A percentile compares a stretch with the other conserved stretches of the same genome.
These are phyloP conservation scores for Drosophila rellima DNA, from an alignment of 2,888 invertebrate species.

Conservation along the genomic window DNA sequence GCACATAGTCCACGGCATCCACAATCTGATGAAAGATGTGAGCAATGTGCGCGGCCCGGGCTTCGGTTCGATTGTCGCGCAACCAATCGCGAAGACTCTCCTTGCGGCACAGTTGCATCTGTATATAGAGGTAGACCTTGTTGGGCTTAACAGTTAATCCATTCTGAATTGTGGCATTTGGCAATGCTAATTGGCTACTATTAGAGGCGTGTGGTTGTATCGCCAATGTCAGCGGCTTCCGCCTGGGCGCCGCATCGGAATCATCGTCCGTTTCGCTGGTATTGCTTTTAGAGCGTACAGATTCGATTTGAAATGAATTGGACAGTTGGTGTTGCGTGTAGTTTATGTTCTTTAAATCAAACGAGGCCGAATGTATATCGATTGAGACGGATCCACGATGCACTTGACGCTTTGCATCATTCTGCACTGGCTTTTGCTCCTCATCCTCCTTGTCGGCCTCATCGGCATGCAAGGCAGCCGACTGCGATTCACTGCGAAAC, in stretches of 20 bases:
- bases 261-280: constrained; percentile 50
- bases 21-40: constrained; percentile 95
- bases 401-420: constrained; percentile 7
- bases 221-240: constrained; percentile 84
- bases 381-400: constrained; percentile 73
- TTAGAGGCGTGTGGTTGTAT: constrained; percentile 37
- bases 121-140: constrained; percentile 95
- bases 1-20: constrained; percentile 98
- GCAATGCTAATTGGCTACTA: constrained; percentile 32
- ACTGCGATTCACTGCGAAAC: constrained; percentile 84
- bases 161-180: constrained; percentile 43
- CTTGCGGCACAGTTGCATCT: constrained; percentile 97
- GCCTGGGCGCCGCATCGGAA: constrained; percentile 35
- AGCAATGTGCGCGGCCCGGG: constrained; percentile 87
- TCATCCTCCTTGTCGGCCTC: constrained; percentile 28
- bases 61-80: constrained; percentile 87
- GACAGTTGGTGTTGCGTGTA: constrained; percentile 81
- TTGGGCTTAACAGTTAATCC: constrained; percentile 66
- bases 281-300: constrained; percentile 77
- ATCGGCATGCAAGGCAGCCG: constrained; percentile 66
- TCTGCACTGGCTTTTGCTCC: constrained; percentile 6
- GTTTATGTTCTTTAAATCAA: constrained; percentile 77
- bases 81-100: constrained; percentile 97
- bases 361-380: constrained; percentile 81
- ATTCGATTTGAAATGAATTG: constrained; percentile 85